Conservation (phyloP, 1,140 invertebrate species). For the Drosophila repleta region DNA sequence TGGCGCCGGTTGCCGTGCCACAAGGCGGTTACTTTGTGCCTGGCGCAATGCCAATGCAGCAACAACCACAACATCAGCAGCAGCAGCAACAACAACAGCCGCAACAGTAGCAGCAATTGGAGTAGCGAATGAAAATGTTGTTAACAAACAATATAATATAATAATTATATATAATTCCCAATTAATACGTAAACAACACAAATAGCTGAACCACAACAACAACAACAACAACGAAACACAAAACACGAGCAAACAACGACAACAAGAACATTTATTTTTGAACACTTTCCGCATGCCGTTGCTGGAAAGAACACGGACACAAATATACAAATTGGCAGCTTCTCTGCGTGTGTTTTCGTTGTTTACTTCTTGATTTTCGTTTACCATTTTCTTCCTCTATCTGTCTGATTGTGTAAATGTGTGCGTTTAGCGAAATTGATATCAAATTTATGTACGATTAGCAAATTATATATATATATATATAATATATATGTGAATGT, state of each 20-base stretch:
- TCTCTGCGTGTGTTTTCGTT: conserved; percentile 20
- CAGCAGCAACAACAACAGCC: conserved; percentile 19
- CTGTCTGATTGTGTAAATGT: conserved; percentile 25
- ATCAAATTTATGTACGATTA: conserved; percentile 66
- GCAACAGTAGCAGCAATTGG: conserved; percentile 25
- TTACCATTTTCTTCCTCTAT: conserved; percentile 12
- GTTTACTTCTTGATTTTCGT: conserved; percentile 5
- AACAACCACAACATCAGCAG: conserved; percentile 53
- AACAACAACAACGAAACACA: conserved; percentile 14
- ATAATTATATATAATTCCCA: conserved; percentile 27
- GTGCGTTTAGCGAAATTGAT: conserved; percentile 30
- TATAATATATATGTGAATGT: conserved; percentile 49
- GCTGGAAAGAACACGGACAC: not conserved
- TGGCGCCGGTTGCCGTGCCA: conserved; percentile 82
- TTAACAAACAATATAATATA: not conserved
- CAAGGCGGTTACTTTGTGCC: conserved; percentile 84
- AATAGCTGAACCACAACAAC: not conserved
- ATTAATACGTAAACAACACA: conserved; percentile 53
- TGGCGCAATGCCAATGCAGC: conserved; percentile 51
- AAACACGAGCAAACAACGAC: conserved; percentile 5
- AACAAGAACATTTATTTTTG: conserved; percentile 5
- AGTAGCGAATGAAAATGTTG: conserved; percentile 22
- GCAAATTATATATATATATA: conserved; percentile 60
- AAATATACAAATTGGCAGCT: conserved; percentile 8
- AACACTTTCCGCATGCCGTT: conserved; percentile 31